Base-by-base conservation (phyloP, 2,888 invertebrate genomes). In the Drosophila formosana region DNA sequence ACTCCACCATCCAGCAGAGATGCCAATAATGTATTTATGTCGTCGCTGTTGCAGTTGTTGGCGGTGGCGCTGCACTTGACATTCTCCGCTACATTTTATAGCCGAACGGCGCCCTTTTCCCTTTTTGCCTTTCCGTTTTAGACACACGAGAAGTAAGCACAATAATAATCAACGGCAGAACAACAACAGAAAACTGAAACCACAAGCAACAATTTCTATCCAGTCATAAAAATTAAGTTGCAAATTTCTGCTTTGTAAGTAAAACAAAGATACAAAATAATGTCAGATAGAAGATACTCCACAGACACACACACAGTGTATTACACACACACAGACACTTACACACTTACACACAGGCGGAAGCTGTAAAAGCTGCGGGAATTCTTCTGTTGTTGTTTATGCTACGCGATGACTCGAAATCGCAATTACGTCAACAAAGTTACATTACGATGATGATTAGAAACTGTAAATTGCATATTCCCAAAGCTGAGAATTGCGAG, bases 201-300 rank as follows among this genome's bases (percentile, higher is more conserved):
- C 87, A 53, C 86, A 79, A 70, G 46, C 73, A 67, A 72, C 55
- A 78, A 67, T 77, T 77, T 80, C 55, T 57, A 62, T 53, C 41
- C 49, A 72, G 80, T 77, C 83, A 71, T 82, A 82, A 76, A 86
- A 88, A 88, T 82, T 70, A 86, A 82, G 83, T 80, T 86, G 83
- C 76, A 88, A 78, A 72, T 80, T 64, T 76, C 18, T 61, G 30
- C 53, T 57, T 41, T 45, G 49, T 25, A 47, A 60, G 37, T 30
- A 34, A 46, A 30, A 49, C 50, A 60, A 56, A 51, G 32, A 63
- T 34, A 34, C 37, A 53, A 61, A 34, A 43, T 7, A 25, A n/a
- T 41, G 13, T 41, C 13, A 30, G 52, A 47, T 55, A 43, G 37
- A 47, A 63, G 66, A 67, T 61, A 74, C 51, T 53, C 8, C 49